Base-by-base conservation (phyloP, 2,888 invertebrate genomes). In the Ypsolopha sequella region DNA sequence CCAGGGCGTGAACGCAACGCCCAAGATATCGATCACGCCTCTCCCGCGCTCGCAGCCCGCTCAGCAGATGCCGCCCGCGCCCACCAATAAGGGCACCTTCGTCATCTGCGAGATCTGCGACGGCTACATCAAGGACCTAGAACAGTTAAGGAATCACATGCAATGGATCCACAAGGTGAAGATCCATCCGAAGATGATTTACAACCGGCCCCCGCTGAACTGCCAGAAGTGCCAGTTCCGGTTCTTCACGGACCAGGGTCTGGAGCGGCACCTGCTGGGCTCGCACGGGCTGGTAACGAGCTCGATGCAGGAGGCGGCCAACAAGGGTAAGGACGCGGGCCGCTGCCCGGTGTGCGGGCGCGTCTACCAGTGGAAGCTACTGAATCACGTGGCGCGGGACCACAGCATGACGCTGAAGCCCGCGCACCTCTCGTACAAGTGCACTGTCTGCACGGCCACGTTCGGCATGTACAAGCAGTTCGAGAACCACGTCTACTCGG, bases 111-210 rank as follows among this genome's bases (percentile, higher is more conserved):
- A 98, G 88, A 97, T 98, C 63, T 98, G 98, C 84, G 97, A 98
- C 78, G 97, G 97, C 47, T 97, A 97, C 73, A 97, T 98, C 59
- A 97, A 97, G 88, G 97, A 98, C 82, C 88, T 97, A 75, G 97
- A 97, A 73, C 96, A 97, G 75, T 86, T 98, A 61, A 89, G 97
- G 60, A 97, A 97, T 77, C 98, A 98, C 74, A 97, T 98, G 95
- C 97, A 96, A 73, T 97, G 97, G 95, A 97, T 97, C 75, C 98
- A 98, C 79, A 97, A 97, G 89, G 96, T 97, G 56, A 96, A 96
- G 80, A 96, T 97, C 70, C 96, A 97, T 88, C 96, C 96, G 53
- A 96, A 96, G 86, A 97, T 96, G 96, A 96, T 96, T 64, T 95
- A 96, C 80, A 96, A 95, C 79, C 89, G 94, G 80, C 97, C 98